Base-by-base conservation (phyloP, 2,888 invertebrate genomes). In the Polietes domitor region DNA sequence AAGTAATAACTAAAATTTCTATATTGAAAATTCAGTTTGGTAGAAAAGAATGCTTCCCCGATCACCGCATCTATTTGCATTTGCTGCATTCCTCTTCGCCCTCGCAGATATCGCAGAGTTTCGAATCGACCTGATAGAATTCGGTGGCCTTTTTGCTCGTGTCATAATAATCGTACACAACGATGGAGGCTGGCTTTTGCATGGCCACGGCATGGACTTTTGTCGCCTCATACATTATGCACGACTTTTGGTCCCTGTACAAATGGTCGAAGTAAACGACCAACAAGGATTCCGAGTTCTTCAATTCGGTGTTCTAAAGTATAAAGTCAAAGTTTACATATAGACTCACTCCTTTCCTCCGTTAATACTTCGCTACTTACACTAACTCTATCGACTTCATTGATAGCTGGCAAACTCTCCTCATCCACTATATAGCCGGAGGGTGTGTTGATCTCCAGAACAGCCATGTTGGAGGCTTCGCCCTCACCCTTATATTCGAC, bases 161-260 rank as follows among this genome's bases (percentile, higher is more conserved):
- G 91, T 98, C 98, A 89, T 98, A 98, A 87, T 98, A 97, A 91
- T 99, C 98, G 86, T 96, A 96, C 71, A 98, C 94, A 28, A 95
- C 94, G 86, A 98, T 96, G 86, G 96, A 94, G 24, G 96, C 97
- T 19, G 98, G 96, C 82, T 96, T 96, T 89, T 98, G 97, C 68
- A 96, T 94, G 1, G 97, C 97, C 5, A 97, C 96, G 89, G 96
- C 96, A 90, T 97, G 95, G 0, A 96, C 96, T 87, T 96, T 94
- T 88, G 95, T 96, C 7, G 97, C 97, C 0, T 96, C 96, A 61
- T 98, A 94, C 10, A 97, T 97, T 32, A 97, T 95, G 91, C 98
- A 98, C 28, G 87, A 88, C 77, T 95, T 94, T 91, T 96, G 96
- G 15, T 87, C 87, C 77, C 89, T 88, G 10, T 92, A 89, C 86